Base-by-base conservation (phyloP, 2,113 vertebrate genomes). In the Rissa tridactyla region DNA sequence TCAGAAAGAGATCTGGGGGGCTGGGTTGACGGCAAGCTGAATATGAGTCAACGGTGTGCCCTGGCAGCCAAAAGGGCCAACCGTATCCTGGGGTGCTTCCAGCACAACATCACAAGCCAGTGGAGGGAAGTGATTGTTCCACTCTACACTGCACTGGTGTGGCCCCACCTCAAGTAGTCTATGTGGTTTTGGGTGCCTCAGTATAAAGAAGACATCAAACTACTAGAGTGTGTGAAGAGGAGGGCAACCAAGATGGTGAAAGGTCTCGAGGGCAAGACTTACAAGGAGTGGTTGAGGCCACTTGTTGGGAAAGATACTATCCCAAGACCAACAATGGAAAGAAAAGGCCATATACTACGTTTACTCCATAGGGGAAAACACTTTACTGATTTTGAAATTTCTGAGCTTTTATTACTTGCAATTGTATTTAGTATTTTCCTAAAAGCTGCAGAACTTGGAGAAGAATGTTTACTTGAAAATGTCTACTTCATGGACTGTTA, bases 41-140 rank as follows among this genome's bases (percentile, higher is more conserved):
- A 2, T 13, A 61, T 5, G 11, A 88, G 42, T 5, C 42, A 66
- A 20, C 36, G 75, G 26, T 6, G 38, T 54, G 23, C 13, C 36
- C 30, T 40, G 17, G 9, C 10, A 91, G 40, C 34, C 42, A 79
- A 17, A 29, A 54, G 9, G 4, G 6, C 8, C 58, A 83, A 2
- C 26, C 0, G 0, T 25, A 36, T 52, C 44, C 49, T 47, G 26
- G 7, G 7, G 16, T 13, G 7, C 54, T 15, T 36, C 38, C 38
- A 46, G 54, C 16, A 81, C 8, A 57, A 62, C 42, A 68, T 6
- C 0, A 0, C 15, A 34, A 44, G 29, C 29, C 0, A 0, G 14
- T n/a, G 0, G 1, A 52, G 13, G 15, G 15, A 47, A 11, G 15
- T 3, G 0, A 38, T 1, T 30, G 15, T 36, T 18, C 10, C 7